Conservation (phyloP, 1,140 invertebrate species). For the Drosophila ironensis region DNA sequence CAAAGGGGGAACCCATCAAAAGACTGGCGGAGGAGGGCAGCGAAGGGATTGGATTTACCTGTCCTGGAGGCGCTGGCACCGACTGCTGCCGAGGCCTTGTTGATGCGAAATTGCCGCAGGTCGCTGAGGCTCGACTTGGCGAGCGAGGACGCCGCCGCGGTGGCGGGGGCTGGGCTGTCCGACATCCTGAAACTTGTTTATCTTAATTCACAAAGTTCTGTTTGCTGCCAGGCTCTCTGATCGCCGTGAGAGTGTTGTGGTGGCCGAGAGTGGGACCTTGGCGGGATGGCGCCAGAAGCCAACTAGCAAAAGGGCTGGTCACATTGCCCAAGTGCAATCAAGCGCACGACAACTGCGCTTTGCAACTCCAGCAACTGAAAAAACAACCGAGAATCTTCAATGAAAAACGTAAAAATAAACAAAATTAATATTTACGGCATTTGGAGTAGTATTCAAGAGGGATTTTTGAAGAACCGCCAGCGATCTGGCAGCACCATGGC, state of each 20-base stretch:
- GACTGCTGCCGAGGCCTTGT: slow-evolving; percentile 50
- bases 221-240: slow-evolving; percentile 37
- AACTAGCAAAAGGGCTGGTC: neutral
- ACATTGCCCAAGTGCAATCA: neutral
- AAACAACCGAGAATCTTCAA: no score
- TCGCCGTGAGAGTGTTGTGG: slow-evolving; percentile 21
- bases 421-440: no score
- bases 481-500: no score
- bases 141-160: slow-evolving; percentile 44
- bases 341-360: no score
- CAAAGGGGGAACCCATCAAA: no score
- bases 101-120: slow-evolving; percentile 79
- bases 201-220: slow-evolving; percentile 46
- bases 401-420: no score
- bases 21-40: no score
- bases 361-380: no score
- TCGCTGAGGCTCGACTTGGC: slow-evolving; percentile 69
- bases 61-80: slow-evolving; percentile 47
- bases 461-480: no score
- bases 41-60: no score
- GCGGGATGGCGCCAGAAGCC: neutral
- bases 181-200: slow-evolving; percentile 47
- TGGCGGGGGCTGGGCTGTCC: slow-evolving; percentile 38
- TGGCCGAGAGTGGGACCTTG: neutral
- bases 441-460: no score